These are phyloP conservation scores for Alcedo atthis DNA, from an alignment of 2,797 vertebrate genomes.

Conservation along the genomic window DNA sequence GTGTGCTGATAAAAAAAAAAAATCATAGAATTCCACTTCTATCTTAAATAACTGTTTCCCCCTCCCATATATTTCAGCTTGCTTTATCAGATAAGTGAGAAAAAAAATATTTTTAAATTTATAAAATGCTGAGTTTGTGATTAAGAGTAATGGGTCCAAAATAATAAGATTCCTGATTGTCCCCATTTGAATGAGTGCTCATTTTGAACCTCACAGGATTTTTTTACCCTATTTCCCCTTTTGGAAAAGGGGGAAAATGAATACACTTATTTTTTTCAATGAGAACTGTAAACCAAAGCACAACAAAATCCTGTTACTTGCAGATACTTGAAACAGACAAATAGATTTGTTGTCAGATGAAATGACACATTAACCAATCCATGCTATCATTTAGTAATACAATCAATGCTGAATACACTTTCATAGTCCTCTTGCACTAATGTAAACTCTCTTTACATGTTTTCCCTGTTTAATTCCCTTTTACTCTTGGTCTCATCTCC, in stretches of 20 bases:
- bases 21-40: not conserved
- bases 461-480: not conserved
- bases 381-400: not conserved
- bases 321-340: not conserved
- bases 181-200: not conserved
- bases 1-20: slow-evolving; percentile 3
- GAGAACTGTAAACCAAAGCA: not conserved
- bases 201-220: not conserved
- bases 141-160: not conserved
- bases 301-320: not conserved
- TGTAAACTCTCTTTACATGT: not conserved
- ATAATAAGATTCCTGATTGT: not conserved
- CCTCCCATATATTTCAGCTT: not conserved
- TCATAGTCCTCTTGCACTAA: not conserved
- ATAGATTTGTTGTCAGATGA: not conserved
- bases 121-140: not conserved
- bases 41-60: not conserved
- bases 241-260: not conserved
- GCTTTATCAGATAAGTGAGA: not conserved
- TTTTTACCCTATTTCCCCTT: not conserved
- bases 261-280: not conserved
- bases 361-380: not conserved
- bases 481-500: not conserved
- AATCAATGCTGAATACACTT: not conserved
- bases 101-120: not conserved